Base-by-base conservation (phyloP, 2,113 vertebrate species). In the Opisthocomus hoazin region DNA sequence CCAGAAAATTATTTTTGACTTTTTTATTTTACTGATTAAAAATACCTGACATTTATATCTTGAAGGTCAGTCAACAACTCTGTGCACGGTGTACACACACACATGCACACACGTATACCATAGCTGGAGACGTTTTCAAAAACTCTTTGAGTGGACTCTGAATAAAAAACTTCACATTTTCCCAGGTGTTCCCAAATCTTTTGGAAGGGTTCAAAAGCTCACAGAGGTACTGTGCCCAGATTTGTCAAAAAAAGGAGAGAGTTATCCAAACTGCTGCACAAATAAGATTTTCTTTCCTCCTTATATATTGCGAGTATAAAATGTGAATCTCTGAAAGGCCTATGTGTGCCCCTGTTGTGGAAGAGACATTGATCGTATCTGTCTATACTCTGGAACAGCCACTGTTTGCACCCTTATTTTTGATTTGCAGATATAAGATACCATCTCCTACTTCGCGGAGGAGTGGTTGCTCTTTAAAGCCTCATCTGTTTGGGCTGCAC, bases 81-180 rank as follows among this genome's bases (percentile, higher is more conserved):
- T 41, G 32, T 73, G 30, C 61, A 43, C 50, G 85, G 90, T 21
- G 37, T 68, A n/a, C 15, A 2, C 9, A 15, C 11, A 10, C 21
- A 29, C 65, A 15, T 39, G 64, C 12, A 18, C 12, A 13, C 24
- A 9, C n/a, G 18, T 45, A 32, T 9, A 18, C 29, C 53, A 18
- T 51, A 78, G 56, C 75, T 93, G 16, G 58, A 89, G 54, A 80
- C 14, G 88, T 88, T 94, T 45, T 80, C 20, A 30, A 75, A 91
- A 78, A 41, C 71, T 34, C 46, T 94, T 92, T 91, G 74, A 93
- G 56, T 95, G 69, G 66, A 78, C 85, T 90, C 64, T 95, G 81
- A 71, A 91, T 96, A 46, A 54, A 89, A 84, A 80, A 75, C 82
- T 78, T 97, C 88, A 92, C 86, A 91, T 94, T 96, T 97, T 94